Conservation (phyloP, 2,113 vertebrate genomes). For the Willisornis vidua region DNA sequence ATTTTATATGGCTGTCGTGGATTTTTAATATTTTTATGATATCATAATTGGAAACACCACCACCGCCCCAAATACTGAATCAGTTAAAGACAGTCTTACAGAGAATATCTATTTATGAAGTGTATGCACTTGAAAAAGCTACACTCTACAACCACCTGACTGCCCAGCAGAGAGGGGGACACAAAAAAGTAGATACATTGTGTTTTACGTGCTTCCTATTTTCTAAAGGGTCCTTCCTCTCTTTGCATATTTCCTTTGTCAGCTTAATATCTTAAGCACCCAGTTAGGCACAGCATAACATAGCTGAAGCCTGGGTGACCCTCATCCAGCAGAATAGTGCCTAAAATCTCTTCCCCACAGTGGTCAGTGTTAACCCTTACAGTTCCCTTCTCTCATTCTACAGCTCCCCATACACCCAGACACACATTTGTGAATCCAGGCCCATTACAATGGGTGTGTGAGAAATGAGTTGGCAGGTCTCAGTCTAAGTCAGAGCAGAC, state of each 20-base stretch:
- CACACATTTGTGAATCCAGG: not conserved
- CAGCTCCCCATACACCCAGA: rapidly evolving
- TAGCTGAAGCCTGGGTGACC: not conserved
- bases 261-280: not conserved
- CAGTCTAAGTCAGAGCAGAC: not conserved
- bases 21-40: not conserved
- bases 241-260: not conserved
- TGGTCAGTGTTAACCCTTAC: not conserved
- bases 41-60: not conserved
- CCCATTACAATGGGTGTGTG: not conserved
- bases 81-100: not conserved
- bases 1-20: not conserved
- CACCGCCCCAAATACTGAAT: not conserved
- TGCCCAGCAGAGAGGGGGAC: not conserved
- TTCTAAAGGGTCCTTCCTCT: not conserved
- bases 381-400: not conserved
- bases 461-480: not conserved
- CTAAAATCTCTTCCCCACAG: not conserved
- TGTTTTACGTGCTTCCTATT: not conserved
- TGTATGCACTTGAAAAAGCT: not conserved
- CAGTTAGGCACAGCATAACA: not conserved
- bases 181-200: not conserved
- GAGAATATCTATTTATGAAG: not conserved
- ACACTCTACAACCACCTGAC: not conserved
- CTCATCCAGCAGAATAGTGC: not conserved